Base-by-base conservation (phyloP, 92 coral and sea anemone genomes). In the Zoanthus sociatus region DNA sequence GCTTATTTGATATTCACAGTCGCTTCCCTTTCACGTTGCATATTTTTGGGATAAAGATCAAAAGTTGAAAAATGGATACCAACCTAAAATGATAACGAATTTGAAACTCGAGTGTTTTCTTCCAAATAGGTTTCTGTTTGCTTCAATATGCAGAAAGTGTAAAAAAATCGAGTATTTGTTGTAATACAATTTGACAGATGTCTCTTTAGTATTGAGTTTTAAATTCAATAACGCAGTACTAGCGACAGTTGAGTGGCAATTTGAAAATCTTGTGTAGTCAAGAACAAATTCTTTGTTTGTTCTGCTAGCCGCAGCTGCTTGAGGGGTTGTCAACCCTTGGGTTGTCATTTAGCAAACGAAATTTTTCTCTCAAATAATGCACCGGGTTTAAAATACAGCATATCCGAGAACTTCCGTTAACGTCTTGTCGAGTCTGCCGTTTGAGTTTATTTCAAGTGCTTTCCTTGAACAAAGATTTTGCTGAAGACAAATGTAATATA, bases 201-300 rank as follows among this genome's bases (percentile, higher is more conserved):
- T 0, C 6, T n/a, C 58, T 63, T 16, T 14, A 5, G 58, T 33
- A 66, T 64, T 21, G 61, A 60, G 75, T 46, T 81, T 47, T 81
- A 64, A 67, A 64, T 67, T 26, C 73, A 81, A 81, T 81, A 81
- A 81, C 60, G 4, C 66, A 74, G 17, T 46, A 3, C 64, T 0
- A 18, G n/a, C 20, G 44, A 81, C 47, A 81, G 17, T 26, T 81
- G 75, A 48, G 60, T 44, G 61, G 56, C 73, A 51, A 21, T 20
- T 67, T 46, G 74, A 58, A 81, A 44, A 81, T 1, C 14, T 17
- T 0, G 66, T 12, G 15, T 12, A 11, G 75, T 81, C 53, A 64
- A 81, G 47, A 81, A 67, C 32, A 64, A 74, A 81, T 58, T 9
- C 33, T 66, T 81, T 81, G 54, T 81, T 81, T 64, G 63, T 47